Percentiles rank a stretch among this genome's conserved stretches.
Conservation (phyloP, 1,140 invertebrate species). For the Vanessa atalanta region DNA sequence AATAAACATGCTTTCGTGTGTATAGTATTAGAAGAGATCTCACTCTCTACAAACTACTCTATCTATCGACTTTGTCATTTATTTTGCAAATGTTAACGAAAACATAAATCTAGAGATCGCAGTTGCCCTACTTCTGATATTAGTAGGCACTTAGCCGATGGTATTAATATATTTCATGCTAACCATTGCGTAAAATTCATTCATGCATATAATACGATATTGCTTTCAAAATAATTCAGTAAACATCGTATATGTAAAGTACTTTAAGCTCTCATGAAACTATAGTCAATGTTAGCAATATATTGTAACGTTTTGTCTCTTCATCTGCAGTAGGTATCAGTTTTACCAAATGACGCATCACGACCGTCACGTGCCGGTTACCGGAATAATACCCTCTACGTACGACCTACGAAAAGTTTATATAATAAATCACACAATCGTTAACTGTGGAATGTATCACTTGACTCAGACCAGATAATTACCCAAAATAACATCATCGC, state of each 20-base stretch:
- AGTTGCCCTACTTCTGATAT: conserved; percentile 3
- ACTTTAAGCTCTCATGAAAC: conserved; percentile 25
- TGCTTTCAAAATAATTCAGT: conserved; percentile 15
- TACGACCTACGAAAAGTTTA: conserved; percentile 26
- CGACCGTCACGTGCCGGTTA: conserved; percentile 34
- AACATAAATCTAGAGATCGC: neutral
- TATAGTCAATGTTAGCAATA: conserved; percentile 11
- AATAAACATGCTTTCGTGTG: too few species aligned
- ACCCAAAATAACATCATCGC: neutral
- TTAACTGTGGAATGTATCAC: conserved; percentile 23
- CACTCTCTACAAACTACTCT: too few species aligned
- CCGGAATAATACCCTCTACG: conserved; percentile 33
- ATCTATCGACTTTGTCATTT: neutral
- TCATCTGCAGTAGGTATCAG: neutral
- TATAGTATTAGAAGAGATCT: neutral
- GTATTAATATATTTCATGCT: conserved; percentile 3
- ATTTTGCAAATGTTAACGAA: neutral
- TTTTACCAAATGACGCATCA: conserved; percentile 39
- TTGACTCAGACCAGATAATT: conserved; percentile 5
- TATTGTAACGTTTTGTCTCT: conserved; percentile 18
- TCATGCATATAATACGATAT: conserved; percentile 2
- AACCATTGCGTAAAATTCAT: conserved; percentile 19
- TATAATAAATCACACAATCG: conserved; percentile 30
- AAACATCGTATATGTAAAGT: conserved; percentile 12
- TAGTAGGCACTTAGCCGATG: neutral